Evolutionary conservation across 2,113 vertebrate genomes (phyloP).

Genomic region (Indicator maculatus): DNA sequence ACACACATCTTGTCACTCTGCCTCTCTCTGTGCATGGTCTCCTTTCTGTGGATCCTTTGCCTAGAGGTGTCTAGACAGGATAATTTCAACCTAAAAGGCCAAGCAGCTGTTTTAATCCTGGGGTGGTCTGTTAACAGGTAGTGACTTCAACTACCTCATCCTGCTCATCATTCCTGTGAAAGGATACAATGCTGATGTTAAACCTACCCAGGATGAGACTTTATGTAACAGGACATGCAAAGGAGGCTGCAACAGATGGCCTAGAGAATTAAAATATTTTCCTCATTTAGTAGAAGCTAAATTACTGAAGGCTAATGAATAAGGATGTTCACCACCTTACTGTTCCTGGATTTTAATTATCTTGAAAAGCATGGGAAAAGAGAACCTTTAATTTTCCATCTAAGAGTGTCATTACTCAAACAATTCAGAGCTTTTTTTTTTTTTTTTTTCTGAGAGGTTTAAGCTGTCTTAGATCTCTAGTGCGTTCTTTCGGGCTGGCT

Average conservation of each 20-base stretch:
- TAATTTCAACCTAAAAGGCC: not conserved
- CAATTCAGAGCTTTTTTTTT: slow-evolving; percentile 39
- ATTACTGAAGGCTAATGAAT: slow-evolving; percentile 69
- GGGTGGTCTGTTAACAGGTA: not conserved
- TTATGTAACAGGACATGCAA: slow-evolving; percentile 21
- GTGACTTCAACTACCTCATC: not conserved
- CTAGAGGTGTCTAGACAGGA: not conserved
- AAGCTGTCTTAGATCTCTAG: slow-evolving; percentile 54
- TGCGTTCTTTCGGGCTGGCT: slow-evolving; percentile 48
- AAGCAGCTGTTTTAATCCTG: not conserved
- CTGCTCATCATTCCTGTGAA: not conserved
- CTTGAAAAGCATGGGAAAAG: slow-evolving; percentile 51
- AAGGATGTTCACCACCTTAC: slow-evolving; percentile 65
- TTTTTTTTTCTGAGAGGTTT: slow-evolving; percentile 36
- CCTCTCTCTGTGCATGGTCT: not conserved
- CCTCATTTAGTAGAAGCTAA: slow-evolving; percentile 64
- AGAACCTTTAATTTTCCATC: slow-evolving; percentile 66
- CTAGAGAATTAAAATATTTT: slow-evolving; percentile 59
- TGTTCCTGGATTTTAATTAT: slow-evolving; percentile 68
- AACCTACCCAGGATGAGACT: slow-evolving; percentile 10
- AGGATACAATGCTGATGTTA: not conserved
- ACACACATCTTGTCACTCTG: not conserved
- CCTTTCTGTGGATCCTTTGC: not conserved
- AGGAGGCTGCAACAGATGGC: slow-evolving; percentile 70
- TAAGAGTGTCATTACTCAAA: slow-evolving; percentile 64